Conservation (phyloP, 2,797 vertebrate genomes). For the Pogonophryne albipinna region DNA sequence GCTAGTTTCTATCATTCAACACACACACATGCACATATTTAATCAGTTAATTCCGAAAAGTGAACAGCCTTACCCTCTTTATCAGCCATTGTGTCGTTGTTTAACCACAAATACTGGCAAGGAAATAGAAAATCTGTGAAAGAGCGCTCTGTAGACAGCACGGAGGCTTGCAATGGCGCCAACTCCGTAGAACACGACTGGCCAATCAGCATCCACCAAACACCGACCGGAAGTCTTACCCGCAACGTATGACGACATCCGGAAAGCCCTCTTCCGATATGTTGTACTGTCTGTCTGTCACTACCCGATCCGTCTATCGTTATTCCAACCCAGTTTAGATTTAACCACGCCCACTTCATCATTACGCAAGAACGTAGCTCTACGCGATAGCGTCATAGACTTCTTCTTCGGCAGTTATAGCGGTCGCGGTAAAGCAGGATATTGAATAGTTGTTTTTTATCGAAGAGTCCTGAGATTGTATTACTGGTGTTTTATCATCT, state of each 20-base stretch:
- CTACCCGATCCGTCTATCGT: too few relatives aligned
- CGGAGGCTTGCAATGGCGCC: constrained; percentile 76
- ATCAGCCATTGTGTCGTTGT: constrained; percentile 72
- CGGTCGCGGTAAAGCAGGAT: too few relatives aligned
- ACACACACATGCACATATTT: background rate
- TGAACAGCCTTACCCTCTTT: constrained; percentile 77
- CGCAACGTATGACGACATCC: constrained; percentile 9
- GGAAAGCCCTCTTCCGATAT: background rate
- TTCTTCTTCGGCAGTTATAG: too few relatives aligned
- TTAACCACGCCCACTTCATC: too few relatives aligned
- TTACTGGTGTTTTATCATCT: too few relatives aligned
- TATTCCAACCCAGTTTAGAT: too few relatives aligned
- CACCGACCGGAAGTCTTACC: constrained; percentile 49
- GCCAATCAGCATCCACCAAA: constrained; percentile 66
- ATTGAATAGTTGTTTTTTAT: too few relatives aligned
- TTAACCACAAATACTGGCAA: constrained; percentile 13
- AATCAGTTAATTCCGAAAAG: background rate
- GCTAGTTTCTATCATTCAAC: background rate
- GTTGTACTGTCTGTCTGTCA: background rate
- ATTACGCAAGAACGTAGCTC: too few relatives aligned
- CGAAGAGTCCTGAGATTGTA: too few relatives aligned
- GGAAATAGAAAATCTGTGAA: constrained; percentile 13
- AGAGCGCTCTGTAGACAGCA: constrained; percentile 41
- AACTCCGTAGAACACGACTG: constrained; percentile 60
- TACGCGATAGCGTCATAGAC: too few relatives aligned